Evolutionary conservation across 2,888 invertebrate species (phyloP).

Genomic region (Galeopsomyia nigrocyanea): DNA sequence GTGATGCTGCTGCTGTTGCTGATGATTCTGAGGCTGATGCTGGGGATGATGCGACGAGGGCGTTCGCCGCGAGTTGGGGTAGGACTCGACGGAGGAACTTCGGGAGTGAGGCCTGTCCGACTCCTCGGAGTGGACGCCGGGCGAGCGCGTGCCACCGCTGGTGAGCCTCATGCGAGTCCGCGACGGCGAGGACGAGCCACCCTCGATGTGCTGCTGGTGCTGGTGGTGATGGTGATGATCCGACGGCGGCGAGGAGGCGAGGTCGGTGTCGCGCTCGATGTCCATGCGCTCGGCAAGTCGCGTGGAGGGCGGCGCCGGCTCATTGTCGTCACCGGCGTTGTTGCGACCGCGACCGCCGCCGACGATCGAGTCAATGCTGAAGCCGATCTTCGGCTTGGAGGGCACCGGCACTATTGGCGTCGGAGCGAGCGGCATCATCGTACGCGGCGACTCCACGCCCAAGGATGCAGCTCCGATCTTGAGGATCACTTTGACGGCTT

Average conservation of each 20-base stretch:
- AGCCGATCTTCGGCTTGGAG: conserved; percentile 93
- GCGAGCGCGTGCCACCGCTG: conserved; percentile 62
- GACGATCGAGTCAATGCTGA: conserved; percentile 94
- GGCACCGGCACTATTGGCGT: conserved; percentile 93
- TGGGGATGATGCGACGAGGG: conserved; percentile 64
- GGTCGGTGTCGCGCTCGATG: conserved; percentile 45
- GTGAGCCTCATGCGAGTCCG: conserved; percentile 11
- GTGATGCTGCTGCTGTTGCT: conserved; percentile 43
- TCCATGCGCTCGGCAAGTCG: conserved; percentile 13
- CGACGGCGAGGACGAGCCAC: conserved; percentile 49
- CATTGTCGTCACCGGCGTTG: conserved; percentile 23
- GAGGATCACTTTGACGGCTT: conserved; percentile 41
- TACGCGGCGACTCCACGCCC: conserved; percentile 62
- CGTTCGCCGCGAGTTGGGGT: conserved; percentile 64
- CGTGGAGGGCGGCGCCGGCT: conserved; percentile 13
- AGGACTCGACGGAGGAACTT: conserved; percentile 66
- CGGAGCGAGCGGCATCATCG: conserved; percentile 96
- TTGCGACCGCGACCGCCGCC: conserved; percentile 72
- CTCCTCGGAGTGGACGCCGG: conserved; percentile 71
- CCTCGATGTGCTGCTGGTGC: conserved; percentile 54
- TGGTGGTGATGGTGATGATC: conserved; percentile 49
- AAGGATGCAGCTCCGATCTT: conserved; percentile 35
- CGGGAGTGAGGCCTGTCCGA: conserved; percentile 67
- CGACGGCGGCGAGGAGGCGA: conserved; percentile 57
- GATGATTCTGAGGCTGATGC: conserved; percentile 11